Base-by-base conservation (phyloP, 1,140 invertebrate species). In the Cotesia typhae region DNA sequence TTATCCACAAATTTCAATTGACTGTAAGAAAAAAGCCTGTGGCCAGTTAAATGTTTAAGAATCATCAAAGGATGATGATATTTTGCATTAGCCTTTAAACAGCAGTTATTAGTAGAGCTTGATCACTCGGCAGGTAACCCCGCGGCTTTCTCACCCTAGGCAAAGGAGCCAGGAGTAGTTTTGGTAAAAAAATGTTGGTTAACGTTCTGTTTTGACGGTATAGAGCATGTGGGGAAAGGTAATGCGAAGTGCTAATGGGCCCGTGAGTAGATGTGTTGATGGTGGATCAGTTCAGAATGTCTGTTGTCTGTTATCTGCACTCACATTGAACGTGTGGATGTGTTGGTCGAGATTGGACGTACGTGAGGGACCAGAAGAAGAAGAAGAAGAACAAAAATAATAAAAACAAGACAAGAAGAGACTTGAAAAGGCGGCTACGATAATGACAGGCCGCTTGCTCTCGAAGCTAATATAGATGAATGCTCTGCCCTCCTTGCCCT, bases 381-480 rank as follows among this genome's bases (percentile, higher is more conserved):
- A 57, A 51, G 14, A 68, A 74, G 75, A 75, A 75, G 80, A 78
- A 77, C 74, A 55, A 66, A 53, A 28, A 53, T 35, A 37, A 61
- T n/a, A 57, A 6, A 41, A 51, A 52, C 47, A 41, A 10, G 60
- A 35, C 10, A 64, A 59, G 36, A 51, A 37, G 35, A 47, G 69
- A 61, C 55, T 38, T 14, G 66, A 52, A 74, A 77, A 83, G 85
- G 72, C 85, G 86, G 85, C 84, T 82, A 79, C 85, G 83, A 83
- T 87, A 87, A 87, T 87, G 85, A 87, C 86, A 87, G 86, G 84
- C 86, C 85, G 85, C 83, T 81, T 83, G 84, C 83, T 87, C 81
- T 87, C 84, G 85, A 81, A 87, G 86, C 85, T 87, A 87, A 87
- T 87, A 86, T 87, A 86, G 85, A 87, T 87, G 86, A 87, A 87